Base-by-base conservation (phyloP, 2,888 invertebrate genomes). In the Chrysina gloriosa region DNA sequence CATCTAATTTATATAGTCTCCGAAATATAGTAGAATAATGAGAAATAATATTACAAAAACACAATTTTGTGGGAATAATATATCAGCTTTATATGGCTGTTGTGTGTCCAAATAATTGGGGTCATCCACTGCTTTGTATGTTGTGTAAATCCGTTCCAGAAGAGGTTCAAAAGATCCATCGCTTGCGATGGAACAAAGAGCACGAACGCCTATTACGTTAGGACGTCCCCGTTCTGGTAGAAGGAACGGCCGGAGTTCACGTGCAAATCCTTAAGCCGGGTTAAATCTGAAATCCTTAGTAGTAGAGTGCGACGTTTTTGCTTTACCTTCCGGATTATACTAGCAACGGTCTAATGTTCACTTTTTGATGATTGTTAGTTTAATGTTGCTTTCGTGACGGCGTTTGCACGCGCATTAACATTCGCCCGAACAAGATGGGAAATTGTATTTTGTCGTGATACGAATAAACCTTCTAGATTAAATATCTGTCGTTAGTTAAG, bases 321-420 rank as follows among this genome's bases (percentile, higher is more conserved):
- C 42, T 7, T 11, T 42, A 61, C 27, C 23, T 25, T 42, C 9
- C 27, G 42, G 58, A 61, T 61, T 61, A 61, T 29, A 5, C 42
- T 16, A 39, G 39, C 4, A 23, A 56, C 39, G 23, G 36, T 56
- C 23, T 56, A 42, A 61, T 45, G 58, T 42, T 27, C 42, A 45
- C 42, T 61, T 61, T 42, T 61, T 61, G 58, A 61, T 61, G 42
- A 61, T 61, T 61, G 58, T 42, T 42, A 61, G 42, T 61, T 61
- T 61, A 61, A 61, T 45, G 27, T 42, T 27, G 14, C 45, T 14
- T 16, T 29, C 42, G 16, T n/a, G 42, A 42, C 16, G 29, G 27
- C 21, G 36, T 27, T 16, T 25, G 9, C 16, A 45, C 27, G 16
- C 16, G 42, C 27, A 16, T 52, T 61, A 42, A 42, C 42, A 16